These are phyloP conservation scores for Patagioenas fasciata DNA, from an alignment of 2,113 vertebrate genomes.

Conservation along the genomic window DNA sequence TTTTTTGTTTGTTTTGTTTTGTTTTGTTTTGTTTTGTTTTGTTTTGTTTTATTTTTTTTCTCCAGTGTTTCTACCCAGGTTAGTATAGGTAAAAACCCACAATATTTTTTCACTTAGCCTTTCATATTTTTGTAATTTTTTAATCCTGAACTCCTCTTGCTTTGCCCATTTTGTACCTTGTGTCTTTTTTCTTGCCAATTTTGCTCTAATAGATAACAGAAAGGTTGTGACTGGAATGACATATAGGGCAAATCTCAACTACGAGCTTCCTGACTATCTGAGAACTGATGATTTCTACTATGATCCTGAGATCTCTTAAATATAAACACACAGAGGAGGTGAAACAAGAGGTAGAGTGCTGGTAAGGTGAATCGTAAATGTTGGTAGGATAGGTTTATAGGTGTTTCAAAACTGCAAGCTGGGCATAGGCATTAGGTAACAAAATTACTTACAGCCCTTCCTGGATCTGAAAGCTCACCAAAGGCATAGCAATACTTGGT, in stretches of 20 bases:
- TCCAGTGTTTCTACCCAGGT: not conserved
- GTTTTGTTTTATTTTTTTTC: not conserved
- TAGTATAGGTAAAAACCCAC: not conserved
- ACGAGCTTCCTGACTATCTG: rapidly evolving
- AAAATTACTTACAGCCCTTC: not conserved
- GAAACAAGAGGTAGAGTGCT: not conserved
- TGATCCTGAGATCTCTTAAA: not conserved
- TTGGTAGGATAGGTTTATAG: not conserved
- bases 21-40: not conserved
- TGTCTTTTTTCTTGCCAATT: not conserved
- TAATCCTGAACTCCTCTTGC: not conserved
- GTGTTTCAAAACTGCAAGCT: not conserved
- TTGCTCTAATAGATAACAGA: not conserved
- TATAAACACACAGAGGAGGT: not conserved
- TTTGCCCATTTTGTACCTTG: not conserved
- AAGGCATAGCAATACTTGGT: not conserved
- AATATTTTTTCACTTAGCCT: not conserved
- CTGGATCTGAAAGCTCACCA: not conserved
- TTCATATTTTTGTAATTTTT: not conserved
- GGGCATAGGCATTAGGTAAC: rapidly evolving
- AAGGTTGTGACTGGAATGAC: not conserved
- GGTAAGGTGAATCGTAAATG: no score
- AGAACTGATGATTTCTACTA: not conserved
- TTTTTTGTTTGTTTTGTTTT: not conserved
- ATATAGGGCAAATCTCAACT: not conserved